A percentile compares a stretch with the other conserved stretches of the same genome.
Conservation (phyloP, 64 coral and sea anemone genomes). For the Montipora efflorescens region DNA sequence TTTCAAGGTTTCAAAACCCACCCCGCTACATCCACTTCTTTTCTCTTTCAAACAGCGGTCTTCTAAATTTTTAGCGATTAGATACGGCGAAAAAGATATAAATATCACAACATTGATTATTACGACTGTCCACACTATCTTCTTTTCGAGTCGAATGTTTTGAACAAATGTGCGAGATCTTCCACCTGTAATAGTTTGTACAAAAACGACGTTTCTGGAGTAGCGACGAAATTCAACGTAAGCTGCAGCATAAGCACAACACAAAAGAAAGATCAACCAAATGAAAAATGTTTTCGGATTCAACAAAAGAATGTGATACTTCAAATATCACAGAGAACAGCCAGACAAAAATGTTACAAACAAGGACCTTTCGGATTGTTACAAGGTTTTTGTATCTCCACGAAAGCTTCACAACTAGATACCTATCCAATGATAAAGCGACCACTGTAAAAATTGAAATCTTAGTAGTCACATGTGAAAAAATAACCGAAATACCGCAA, state of each 20-base stretch:
- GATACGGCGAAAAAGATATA: slow-evolving; percentile 61
- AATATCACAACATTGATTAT: slow-evolving; percentile 70
- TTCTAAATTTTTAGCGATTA: slow-evolving; percentile 54
- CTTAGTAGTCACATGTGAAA: slow-evolving; percentile 69
- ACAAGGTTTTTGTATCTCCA: slow-evolving; percentile 68
- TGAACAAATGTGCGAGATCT: background rate
- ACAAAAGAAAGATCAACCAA: slow-evolving; percentile 43
- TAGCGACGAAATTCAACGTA: slow-evolving; percentile 77
- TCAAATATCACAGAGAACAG: slow-evolving; percentile 58
- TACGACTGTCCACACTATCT: slow-evolving; percentile 62
- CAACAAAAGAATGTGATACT: slow-evolving; percentile 49
- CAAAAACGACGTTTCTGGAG: slow-evolving; percentile 69
- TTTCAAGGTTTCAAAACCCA: slow-evolving; percentile 5
- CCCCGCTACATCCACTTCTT: slow-evolving; percentile 28
- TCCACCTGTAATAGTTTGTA: background rate
- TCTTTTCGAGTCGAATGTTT: slow-evolving; percentile 72
- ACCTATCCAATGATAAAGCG: slow-evolving; percentile 76
- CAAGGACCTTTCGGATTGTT: slow-evolving; percentile 25
- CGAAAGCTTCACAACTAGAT: slow-evolving; percentile 57
- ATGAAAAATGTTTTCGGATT: slow-evolving; percentile 40
- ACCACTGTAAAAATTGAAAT: slow-evolving; percentile 79
- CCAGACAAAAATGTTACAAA: slow-evolving; percentile 56
- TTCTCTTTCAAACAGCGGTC: slow-evolving; percentile 35
- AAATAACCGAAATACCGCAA: slow-evolving; percentile 36
- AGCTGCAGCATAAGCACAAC: slow-evolving; percentile 45